These are phyloP conservation scores for Heliocidaris erythrogramma DNA, from an alignment of 35 echinoderm and acorn worm species.

Conservation along the genomic window DNA sequence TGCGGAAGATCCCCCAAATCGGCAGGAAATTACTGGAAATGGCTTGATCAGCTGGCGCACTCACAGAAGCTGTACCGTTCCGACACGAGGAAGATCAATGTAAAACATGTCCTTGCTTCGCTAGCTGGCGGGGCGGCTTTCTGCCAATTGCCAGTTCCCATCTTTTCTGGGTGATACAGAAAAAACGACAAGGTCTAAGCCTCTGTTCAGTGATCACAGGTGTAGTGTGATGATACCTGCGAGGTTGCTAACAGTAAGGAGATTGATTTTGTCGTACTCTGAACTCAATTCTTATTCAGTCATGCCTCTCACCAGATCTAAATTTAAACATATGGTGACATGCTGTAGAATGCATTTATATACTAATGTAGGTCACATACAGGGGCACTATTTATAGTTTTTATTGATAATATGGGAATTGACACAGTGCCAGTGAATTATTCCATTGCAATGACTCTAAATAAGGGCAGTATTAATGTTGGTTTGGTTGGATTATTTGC, in stretches of 20 bases:
- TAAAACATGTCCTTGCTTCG: background rate
- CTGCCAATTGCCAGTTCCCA: constrained; percentile 31
- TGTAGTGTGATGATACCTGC: background rate
- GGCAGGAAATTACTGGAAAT: constrained; percentile 51
- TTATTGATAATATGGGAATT: background rate
- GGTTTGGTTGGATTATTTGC: background rate
- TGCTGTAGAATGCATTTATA: background rate
- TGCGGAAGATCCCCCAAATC: constrained; percentile 27
- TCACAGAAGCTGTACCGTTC: background rate
- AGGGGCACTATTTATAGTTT: background rate
- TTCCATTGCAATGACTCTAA: background rate
- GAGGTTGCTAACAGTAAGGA: background rate
- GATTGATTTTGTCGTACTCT: background rate
- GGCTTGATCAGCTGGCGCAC: constrained; percentile 40
- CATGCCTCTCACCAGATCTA: constrained; percentile 8
- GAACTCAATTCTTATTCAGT: background rate
- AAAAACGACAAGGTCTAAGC: background rate
- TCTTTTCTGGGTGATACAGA: background rate
- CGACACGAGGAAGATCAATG: background rate
- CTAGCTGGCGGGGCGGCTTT: background rate
- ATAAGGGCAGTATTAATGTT: constrained; percentile 10
- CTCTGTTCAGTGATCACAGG: background rate
- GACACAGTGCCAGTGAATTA: background rate
- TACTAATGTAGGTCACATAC: background rate
- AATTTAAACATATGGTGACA: background rate